Base-by-base conservation (phyloP, 2,888 invertebrate species). In the Apamea sordens region DNA sequence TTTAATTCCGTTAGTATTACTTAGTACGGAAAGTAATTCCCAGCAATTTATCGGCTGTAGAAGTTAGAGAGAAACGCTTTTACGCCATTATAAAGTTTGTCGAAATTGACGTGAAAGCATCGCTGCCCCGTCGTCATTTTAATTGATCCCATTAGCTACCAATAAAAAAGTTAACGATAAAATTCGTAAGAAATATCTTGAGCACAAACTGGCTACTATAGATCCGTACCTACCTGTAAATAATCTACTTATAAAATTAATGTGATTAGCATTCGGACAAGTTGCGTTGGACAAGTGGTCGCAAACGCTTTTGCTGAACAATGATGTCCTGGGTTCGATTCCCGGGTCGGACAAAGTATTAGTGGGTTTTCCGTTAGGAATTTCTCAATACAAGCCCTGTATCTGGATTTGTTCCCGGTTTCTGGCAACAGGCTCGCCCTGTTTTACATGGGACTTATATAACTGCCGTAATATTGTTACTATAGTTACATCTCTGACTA, bases 81-180 rank as follows among this genome's bases (percentile, higher is more conserved):
- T 10, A 21, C n/a, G 1, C 44, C 32, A 71, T 71, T 72, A 47
- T n/a, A 56, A 72, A 80, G 24, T 73, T 73, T 28, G n/a, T 21
- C 0, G 28, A 61, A 53, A 28, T 53, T n/a, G n/a, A 69, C 11
- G 8, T 28, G 10, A 64, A 47, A 32, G 56, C 15, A 47, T 47
- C 4, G 11, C 15, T 21, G 8, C 3, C 8, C 36, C 36, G 28
- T 10, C 28, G n/a, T 18, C 2, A 2, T 28, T 56, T 41, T 64
- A 80, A 76, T 83, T 80, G 56, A 76, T 64, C 24, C 47, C 5
- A 69, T 76, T 83, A 64, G 8, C 21, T 18, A 41, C 32, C 24
- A 8, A 15, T 15, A 63, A 63, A 73, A 69, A 28, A 61, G 53
- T 61, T 59, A 68, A 24, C 28, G 53, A 28, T 76, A 24, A 59